A percentile compares a stretch with the other conserved stretches of the same genome.
Conservation (phyloP, 2,113 vertebrate species). For the Furnarius figulus region DNA sequence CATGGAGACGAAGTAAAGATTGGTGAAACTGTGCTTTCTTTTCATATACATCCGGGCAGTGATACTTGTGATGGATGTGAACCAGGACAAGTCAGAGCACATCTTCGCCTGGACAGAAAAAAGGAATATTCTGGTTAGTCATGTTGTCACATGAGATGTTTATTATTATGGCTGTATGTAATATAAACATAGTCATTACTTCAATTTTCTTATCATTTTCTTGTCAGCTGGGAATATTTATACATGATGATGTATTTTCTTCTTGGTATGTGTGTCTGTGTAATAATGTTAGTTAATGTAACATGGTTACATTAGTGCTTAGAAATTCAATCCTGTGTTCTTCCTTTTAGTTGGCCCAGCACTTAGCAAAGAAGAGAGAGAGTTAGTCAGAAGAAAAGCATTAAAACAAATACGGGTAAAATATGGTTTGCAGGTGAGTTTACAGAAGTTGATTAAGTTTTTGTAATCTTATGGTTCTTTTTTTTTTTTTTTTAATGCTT, state of each 20-base stretch:
- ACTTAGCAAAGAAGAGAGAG: slow-evolving; percentile 90
- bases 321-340: not conserved
- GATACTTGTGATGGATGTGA: slow-evolving; percentile 98
- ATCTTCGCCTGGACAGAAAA: slow-evolving; percentile 88
- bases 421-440: slow-evolving; percentile 94
- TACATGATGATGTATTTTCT: not conserved
- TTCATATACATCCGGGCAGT: slow-evolving; percentile 94
- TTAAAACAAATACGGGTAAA: slow-evolving; percentile 96
- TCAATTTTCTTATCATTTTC: not conserved
- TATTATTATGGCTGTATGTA: not conserved
- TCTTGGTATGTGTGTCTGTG: not conserved
- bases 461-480: not conserved
- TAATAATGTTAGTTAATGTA: not conserved
- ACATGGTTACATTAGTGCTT: not conserved
- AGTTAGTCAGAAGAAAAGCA: slow-evolving; percentile 88
- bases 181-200: not conserved
- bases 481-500: not conserved
- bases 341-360: slow-evolving; percentile 77
- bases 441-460: not conserved
- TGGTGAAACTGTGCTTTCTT: slow-evolving; percentile 95
- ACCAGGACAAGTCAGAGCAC: slow-evolving; percentile 95
- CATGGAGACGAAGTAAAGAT: slow-evolving; percentile 98
- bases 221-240: not conserved
- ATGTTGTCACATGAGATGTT: not conserved
- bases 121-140: slow-evolving; percentile 81